These are phyloP conservation scores for Ernsta delagoae DNA, from an alignment of 2,888 invertebrate species.

Conservation along the genomic window DNA sequence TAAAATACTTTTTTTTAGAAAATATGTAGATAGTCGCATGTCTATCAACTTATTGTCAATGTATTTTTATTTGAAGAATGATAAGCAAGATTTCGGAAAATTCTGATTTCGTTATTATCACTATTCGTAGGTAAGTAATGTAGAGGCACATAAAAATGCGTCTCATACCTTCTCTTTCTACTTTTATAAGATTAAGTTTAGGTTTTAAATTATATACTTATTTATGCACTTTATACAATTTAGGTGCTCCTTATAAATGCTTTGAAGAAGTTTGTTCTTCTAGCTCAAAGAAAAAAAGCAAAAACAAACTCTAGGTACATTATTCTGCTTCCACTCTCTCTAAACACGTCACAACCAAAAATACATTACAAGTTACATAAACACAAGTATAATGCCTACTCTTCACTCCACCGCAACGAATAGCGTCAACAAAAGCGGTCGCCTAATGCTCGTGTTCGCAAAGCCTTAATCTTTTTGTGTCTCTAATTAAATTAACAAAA, in stretches of 20 bases:
- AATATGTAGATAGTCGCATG: conserved; percentile 41
- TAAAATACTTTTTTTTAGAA: conserved; percentile 43
- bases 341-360: conserved; percentile 25
- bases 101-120: no score
- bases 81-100: background rate
- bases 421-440: conserved; percentile 73
- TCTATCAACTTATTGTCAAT: conserved; percentile 40
- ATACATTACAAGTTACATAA: conserved; percentile 19
- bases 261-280: no score
- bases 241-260: no score
- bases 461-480: conserved; percentile 83
- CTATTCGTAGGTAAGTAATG: no score
- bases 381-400: conserved; percentile 13
- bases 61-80: conserved; percentile 30
- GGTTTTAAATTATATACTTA: no score
- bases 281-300: no score
- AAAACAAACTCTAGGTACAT: no score
- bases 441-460: conserved; percentile 78
- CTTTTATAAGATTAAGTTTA: no score
- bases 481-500: conserved; percentile 85
- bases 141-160: no score
- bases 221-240: no score
- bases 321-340: no score
- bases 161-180: no score
- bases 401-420: conserved; percentile 45